Evolutionary conservation across 92 coral and sea anemone genomes (phyloP).

Genomic region (Epizoanthus ramosus): DNA sequence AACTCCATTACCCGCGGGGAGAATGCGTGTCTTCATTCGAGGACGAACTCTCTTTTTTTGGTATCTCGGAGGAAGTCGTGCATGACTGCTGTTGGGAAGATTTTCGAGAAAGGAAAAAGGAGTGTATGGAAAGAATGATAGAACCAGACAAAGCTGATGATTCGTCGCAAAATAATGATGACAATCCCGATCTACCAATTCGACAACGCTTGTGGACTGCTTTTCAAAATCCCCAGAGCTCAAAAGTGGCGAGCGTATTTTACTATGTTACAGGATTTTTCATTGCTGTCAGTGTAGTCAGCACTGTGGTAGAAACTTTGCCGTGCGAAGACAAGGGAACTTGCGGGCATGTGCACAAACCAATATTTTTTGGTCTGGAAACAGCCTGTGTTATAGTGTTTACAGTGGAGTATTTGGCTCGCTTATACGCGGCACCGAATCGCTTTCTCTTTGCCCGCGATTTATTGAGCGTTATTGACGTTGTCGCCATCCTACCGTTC

Average conservation of each 20-base stretch:
- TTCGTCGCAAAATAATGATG: constrained; percentile 92
- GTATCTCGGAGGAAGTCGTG: constrained; percentile 97
- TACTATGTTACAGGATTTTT: constrained; percentile 96
- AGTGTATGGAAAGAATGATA: constrained; percentile 93
- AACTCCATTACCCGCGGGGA: constrained; percentile 93
- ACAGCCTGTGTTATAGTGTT: constrained; percentile 97
- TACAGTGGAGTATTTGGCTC: constrained; percentile 94
- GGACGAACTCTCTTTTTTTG: constrained; percentile 96
- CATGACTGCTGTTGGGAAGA: constrained; percentile 99
- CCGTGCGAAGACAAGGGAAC: constrained; percentile 73
- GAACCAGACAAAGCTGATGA: constrained; percentile 95
- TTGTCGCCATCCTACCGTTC: constrained; percentile 94
- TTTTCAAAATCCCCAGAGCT: constrained; percentile 99
- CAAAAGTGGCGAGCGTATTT: constrained; percentile 80
- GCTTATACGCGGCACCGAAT: constrained; percentile 95
- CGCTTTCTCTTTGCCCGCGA: constrained; percentile 95
- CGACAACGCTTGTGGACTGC: constrained; percentile 99
- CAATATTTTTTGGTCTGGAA: constrained; percentile 87
- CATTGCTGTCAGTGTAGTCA: constrained; percentile 95
- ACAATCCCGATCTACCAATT: constrained; percentile 74
- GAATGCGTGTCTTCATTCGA: constrained; percentile 93
- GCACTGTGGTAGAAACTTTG: constrained; percentile 95
- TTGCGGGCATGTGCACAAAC: constrained; percentile 76
- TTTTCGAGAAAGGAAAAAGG: constrained; percentile 96
- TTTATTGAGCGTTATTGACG: constrained; percentile 90